Evolutionary conservation across 2,888 invertebrate species (phyloP).

Genomic region (Chloroclystis v-ata): DNA sequence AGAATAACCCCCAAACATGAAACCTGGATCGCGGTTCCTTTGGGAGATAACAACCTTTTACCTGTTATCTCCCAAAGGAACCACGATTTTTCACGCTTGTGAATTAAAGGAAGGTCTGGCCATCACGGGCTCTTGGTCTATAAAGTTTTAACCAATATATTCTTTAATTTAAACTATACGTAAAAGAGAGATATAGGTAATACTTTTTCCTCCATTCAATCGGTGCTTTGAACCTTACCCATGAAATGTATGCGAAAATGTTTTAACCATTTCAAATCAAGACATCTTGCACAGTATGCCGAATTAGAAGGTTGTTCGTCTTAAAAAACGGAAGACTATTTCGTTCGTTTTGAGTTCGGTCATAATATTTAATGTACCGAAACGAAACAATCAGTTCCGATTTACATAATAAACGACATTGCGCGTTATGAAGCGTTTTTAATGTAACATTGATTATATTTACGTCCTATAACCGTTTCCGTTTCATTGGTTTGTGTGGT

Average conservation of each 20-base stretch:
- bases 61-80: too few species aligned
- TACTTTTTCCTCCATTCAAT: too few species aligned
- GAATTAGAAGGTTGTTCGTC: conserved; percentile 4
- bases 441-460: conserved; percentile 15
- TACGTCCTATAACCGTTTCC: conserved; percentile 6
- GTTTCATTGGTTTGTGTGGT: conserved; percentile 6
- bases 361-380: conserved; percentile 23
- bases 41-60: too few species aligned
- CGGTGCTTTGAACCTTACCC: background rate
- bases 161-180: too few species aligned
- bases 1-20: too few species aligned
- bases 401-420: conserved; percentile 24
- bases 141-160: too few species aligned
- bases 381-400: conserved; percentile 22
- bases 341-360: conserved; percentile 14
- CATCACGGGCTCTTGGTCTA: too few species aligned
- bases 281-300: background rate
- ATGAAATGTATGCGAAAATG: conserved; percentile 3
- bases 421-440: conserved; percentile 16
- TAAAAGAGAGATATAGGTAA: too few species aligned
- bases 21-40: too few species aligned
- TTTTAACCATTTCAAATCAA: background rate
- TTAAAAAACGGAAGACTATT: conserved; percentile 13
- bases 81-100: too few species aligned
- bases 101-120: too few species aligned